Evolutionary conservation across 2,888 invertebrate genomes (phyloP).

Genomic region (Aphidius colemani): DNA sequence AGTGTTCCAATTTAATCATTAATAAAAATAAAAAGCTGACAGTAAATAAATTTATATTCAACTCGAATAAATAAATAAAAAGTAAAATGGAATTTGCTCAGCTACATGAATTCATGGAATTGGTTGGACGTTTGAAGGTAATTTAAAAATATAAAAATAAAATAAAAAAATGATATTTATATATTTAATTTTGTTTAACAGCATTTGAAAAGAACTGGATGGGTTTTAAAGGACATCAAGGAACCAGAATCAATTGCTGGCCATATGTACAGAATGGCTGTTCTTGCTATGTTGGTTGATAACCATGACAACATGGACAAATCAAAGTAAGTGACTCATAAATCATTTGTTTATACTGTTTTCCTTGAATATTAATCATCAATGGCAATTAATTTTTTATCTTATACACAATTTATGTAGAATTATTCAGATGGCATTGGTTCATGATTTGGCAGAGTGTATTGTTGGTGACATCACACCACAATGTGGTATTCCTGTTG

Average conservation of each 20-base stretch:
- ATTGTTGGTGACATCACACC: conserved; percentile 97
- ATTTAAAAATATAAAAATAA: conserved; percentile 31
- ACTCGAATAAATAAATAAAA: neutral
- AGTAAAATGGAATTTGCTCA: conserved; percentile 5
- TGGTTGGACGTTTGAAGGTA: conserved; percentile 76
- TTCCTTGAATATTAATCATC: no score
- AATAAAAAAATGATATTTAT: no score
- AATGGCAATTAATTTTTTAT: neutral
- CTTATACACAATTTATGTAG: conserved; percentile 34
- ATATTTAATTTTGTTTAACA: conserved; percentile 46
- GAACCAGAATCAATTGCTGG: conserved; percentile 91
- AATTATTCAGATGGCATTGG: conserved; percentile 53
- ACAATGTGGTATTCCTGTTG: conserved; percentile 80
- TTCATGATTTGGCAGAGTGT: conserved; percentile 96
- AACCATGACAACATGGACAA: conserved; percentile 55
- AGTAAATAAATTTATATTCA: no score
- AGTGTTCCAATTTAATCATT: neutral
- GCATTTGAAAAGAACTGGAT: conserved; percentile 89
- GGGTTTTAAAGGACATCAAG: conserved; percentile 77
- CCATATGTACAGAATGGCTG: conserved; percentile 96
- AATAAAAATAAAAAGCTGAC: neutral
- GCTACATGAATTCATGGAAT: conserved; percentile 68
- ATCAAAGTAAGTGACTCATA: conserved; percentile 52
- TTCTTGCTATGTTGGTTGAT: conserved; percentile 82
- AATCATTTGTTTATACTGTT: neutral